phyloP scores from a whole-genome alignment of 2,797 vertebrate species.

The Cephalopachus bancanus region DNA sequence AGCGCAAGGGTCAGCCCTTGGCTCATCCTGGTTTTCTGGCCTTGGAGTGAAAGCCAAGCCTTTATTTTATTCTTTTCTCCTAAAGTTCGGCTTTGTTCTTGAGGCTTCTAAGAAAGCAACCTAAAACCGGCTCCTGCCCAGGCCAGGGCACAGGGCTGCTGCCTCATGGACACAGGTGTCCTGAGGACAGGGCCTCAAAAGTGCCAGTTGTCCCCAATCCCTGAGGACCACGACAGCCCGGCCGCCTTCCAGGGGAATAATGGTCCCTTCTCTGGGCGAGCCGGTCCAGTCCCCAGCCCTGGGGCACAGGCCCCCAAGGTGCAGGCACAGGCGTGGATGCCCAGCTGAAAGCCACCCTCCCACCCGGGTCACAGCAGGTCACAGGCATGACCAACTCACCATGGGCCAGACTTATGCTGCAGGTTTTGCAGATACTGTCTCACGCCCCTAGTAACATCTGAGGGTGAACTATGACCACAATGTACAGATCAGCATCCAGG shows the following conservation, averaged over 20 bases:
- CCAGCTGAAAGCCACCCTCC: not conserved
- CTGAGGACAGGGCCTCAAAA: constrained; percentile 76
- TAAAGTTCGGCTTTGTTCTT: constrained; percentile 82
- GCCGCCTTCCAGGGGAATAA: constrained; percentile 74
- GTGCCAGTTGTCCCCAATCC: constrained; percentile 80
- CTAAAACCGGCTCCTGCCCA: constrained; percentile 29
- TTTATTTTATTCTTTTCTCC: constrained; percentile 67
- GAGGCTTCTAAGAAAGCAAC: constrained; percentile 82
- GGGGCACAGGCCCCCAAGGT: not conserved
- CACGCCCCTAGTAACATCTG: rapidly evolving
- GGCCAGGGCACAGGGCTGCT: not conserved
- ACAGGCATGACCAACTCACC: rapidly evolving
- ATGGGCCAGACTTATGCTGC: rapidly evolving
- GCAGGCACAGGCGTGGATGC: not conserved
- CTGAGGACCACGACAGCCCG: constrained; percentile 60
- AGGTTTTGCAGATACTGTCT: rapidly evolving
- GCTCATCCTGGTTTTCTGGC: constrained; percentile 40
- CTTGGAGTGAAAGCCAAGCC: constrained; percentile 60
- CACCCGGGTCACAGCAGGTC: not conserved
- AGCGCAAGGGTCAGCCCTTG: rapidly evolving
- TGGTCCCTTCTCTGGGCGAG: constrained; percentile 53
- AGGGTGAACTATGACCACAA: not conserved
- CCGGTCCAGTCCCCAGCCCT: constrained; percentile 5
- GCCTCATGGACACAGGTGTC: constrained; percentile 7
- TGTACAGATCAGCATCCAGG: rapidly evolving